Evolutionary conservation across 2,113 vertebrate species (phyloP), one percentile per base, ranked within the genome.

Genomic region (Macaca nemestrina): DNA sequence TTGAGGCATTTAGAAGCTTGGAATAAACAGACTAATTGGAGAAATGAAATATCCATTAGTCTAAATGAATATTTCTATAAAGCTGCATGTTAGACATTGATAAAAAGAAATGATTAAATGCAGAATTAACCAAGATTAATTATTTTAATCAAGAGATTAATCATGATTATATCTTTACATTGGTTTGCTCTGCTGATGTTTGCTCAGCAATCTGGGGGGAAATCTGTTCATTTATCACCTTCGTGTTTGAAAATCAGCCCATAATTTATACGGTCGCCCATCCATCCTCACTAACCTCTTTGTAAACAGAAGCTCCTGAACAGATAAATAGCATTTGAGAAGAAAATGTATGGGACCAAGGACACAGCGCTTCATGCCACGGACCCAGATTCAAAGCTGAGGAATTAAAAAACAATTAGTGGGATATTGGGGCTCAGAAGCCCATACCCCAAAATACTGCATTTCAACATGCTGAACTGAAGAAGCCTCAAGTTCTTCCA

Each of bases 81-180:
- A 97, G 88, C 93, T 91, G 88, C 96, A 96, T 96, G 97, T 95
- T 97, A 97, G 97, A 98, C 97, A 92, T 97, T 98, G 97, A 98
- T 98, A 98, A 98, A 98, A 98, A 97, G 96, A 97, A 97, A 98
- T 97, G 97, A 98, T 98, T 98, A 98, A 98, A 97, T 98, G 97
- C 96, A 94, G 97, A 97, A 98, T 98, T 98, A 98, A 97, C 97
- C 97, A 97, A 97, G 98, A 98, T 98, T 98, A 97, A 98, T 98
- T 98, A 97, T 98, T 96, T 96, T 98, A 98, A 98, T 98, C 97
- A 92, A 83, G 96, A 98, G 96, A 98, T 98, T 98, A 98, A 98
- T 98, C 98, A 98, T 3, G 93, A 98, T 98, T 98, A 97, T 94
- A 98, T 97, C 97, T 98, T 96, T 97, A 97, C 90, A 87, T 98